Evolutionary conservation across 2,888 invertebrate species (phyloP).

Genomic region (Griposia aprilina): DNA sequence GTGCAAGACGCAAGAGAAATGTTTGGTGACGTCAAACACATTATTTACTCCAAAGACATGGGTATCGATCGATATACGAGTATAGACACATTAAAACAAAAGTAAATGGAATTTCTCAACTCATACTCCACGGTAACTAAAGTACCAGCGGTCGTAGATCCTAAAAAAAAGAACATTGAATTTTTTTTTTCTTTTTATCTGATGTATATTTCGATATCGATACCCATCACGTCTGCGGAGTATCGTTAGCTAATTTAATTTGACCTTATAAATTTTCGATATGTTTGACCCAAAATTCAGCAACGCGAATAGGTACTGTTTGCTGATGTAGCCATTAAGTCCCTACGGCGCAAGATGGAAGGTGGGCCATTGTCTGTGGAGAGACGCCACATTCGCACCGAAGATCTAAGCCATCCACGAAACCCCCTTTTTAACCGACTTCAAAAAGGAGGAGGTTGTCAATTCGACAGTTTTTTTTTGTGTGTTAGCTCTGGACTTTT

Average conservation of each 20-base stretch:
- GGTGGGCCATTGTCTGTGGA: neutral
- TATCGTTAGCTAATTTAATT: neutral
- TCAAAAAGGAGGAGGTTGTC: too few species aligned
- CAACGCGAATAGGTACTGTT: neutral
- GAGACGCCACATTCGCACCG: neutral
- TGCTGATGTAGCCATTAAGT: neutral
- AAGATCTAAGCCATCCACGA: neutral
- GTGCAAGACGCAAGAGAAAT: constrained; percentile 21
- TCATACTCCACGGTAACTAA: too few species aligned
- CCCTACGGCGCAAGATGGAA: neutral
- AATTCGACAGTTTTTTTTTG: too few species aligned
- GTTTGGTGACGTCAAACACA: constrained; percentile 23
- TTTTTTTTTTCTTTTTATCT: neutral
- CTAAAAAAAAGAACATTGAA: neutral
- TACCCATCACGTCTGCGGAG: neutral
- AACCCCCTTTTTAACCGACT: neutral
- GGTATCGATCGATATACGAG: neutral
- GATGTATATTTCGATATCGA: neutral
- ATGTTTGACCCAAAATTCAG: neutral
- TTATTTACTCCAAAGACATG: neutral
- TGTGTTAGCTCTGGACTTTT: too few species aligned
- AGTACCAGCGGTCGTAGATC: neutral
- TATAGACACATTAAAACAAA: neutral
- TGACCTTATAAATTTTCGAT: neutral
- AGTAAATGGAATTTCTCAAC: neutral